phyloP scores from a whole-genome alignment of 2,113 vertebrate species.

The Hoplias malabaricus region DNA sequence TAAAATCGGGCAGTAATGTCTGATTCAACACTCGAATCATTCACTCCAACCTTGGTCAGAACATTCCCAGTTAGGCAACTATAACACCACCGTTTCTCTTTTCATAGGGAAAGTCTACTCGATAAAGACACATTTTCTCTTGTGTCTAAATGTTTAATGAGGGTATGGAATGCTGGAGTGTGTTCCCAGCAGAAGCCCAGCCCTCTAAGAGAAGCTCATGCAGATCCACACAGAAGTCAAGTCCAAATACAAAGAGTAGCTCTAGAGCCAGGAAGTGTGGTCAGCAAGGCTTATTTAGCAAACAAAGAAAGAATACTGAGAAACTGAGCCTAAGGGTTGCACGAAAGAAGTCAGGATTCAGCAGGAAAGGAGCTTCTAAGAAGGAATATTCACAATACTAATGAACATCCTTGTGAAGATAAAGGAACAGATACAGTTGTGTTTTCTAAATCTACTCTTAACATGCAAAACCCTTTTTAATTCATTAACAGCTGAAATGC shows the following conservation, averaged over 20 bases:
- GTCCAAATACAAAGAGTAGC: background rate
- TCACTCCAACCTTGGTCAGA: background rate
- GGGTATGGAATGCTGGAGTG: background rate
- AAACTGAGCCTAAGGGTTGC: background rate
- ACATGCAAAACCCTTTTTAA: too few species aligned
- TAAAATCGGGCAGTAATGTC: background rate
- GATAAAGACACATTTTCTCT: background rate
- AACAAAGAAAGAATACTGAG: constrained; percentile 3
- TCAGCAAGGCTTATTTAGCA: constrained; percentile 3
- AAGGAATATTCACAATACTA: too few species aligned
- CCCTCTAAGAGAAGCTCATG: background rate
- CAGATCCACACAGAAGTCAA: background rate
- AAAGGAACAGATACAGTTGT: too few species aligned
- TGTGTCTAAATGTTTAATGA: constrained; percentile 15
- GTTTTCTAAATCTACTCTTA: too few species aligned
- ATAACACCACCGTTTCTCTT: background rate
- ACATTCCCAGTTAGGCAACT: background rate
- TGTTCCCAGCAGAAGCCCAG: background rate
- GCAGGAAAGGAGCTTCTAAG: background rate
- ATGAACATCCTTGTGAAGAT: too few species aligned
- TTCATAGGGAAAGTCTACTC: background rate
- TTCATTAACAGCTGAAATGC: too few species aligned
- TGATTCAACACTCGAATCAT: constrained; percentile 1
- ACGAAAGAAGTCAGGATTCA: background rate
- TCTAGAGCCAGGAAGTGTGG: constrained; percentile 13